Evolutionary conservation across 2,113 vertebrate genomes (phyloP).

Genomic region (Heloderma charlesbogerti): DNA sequence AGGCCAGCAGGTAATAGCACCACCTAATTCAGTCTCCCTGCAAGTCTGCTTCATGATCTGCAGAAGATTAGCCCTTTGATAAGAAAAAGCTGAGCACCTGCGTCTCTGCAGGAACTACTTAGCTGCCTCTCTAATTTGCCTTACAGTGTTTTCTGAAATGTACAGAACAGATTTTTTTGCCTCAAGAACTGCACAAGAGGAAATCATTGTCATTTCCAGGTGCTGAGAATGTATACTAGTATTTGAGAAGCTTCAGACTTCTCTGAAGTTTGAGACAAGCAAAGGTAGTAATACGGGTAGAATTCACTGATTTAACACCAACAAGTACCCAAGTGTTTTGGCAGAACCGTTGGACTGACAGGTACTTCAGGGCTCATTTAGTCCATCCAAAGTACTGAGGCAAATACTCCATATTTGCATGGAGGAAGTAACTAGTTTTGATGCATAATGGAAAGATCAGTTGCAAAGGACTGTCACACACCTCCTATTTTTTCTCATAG

Average conservation of each 20-base stretch:
- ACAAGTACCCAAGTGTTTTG: background rate
- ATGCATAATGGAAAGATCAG: background rate
- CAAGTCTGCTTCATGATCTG: background rate
- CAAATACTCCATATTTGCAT: background rate
- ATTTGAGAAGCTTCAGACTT: constrained; percentile 15
- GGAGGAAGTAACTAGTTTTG: background rate
- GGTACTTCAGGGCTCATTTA: background rate
- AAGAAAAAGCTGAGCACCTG: constrained; percentile 23
- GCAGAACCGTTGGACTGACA: background rate
- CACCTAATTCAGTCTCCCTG: background rate
- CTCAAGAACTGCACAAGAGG: too few relatives aligned
- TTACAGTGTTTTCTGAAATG: constrained; percentile 3
- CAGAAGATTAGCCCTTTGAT: constrained; percentile 6
- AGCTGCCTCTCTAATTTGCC: constrained; percentile 1
- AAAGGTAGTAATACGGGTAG: background rate
- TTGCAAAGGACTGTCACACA: background rate
- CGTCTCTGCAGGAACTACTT: constrained; percentile 16
- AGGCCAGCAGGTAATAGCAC: background rate
- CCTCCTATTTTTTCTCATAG: background rate
- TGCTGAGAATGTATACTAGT: background rate
- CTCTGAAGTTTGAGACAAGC: background rate
- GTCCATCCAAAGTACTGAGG: background rate
- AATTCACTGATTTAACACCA: background rate
- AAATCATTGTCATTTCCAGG: background rate
- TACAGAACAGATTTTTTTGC: background rate